phyloP scores from a whole-genome alignment of 2,797 vertebrate genomes.

The Podarcis lilfordi region DNA sequence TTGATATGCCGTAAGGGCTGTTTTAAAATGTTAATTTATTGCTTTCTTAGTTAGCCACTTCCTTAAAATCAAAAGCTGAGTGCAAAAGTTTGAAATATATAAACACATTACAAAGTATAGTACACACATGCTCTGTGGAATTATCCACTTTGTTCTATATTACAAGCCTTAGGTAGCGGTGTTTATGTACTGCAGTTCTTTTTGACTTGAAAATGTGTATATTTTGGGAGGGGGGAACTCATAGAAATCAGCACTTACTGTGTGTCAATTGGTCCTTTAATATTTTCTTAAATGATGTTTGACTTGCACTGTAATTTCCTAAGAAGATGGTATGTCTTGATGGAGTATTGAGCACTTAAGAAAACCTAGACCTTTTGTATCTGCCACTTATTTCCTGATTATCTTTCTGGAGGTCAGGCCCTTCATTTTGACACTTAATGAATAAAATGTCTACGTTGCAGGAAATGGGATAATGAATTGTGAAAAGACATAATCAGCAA shows the following conservation, averaged over 20 bases:
- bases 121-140: background rate
- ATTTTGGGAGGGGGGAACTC: accelerated
- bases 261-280: background rate
- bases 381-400: conserved; percentile 77
- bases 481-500: conserved; percentile 85
- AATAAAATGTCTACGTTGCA: conserved; percentile 79
- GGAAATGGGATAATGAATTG: conserved; percentile 83
- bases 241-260: background rate
- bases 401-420: conserved; percentile 76
- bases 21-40: background rate
- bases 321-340: conserved; percentile 58
- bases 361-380: conserved; percentile 73
- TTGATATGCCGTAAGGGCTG: background rate
- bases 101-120: no score
- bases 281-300: conserved; percentile 52
- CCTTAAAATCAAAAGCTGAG: background rate
- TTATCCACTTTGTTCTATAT: background rate
- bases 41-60: background rate
- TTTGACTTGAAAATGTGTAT: background rate
- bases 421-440: conserved; percentile 82
- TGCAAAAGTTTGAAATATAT: no score
- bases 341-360: conserved; percentile 71
- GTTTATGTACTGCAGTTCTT: background rate
- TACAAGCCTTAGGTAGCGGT: background rate
- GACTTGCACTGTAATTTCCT: conserved; percentile 33